A percentile compares a stretch with the other conserved stretches of the same genome.
phyloP scores from a whole-genome alignment of 2,113 vertebrate genomes.

The Anseranas semipalmata region DNA sequence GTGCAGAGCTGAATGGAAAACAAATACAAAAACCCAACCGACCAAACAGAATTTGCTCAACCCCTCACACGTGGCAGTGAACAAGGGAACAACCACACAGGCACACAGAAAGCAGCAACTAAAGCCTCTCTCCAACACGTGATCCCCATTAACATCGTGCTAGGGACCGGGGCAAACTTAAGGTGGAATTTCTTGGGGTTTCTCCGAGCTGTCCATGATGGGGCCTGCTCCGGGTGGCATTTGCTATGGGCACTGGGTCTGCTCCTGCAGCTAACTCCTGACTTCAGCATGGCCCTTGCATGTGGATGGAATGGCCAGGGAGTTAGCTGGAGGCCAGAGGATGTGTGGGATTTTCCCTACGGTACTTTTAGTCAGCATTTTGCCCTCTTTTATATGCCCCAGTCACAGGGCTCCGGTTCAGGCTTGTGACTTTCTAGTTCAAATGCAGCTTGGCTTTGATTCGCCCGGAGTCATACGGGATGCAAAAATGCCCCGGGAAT shows the following conservation, averaged over 20 bases:
- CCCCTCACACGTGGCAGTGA: not conserved
- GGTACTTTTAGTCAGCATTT: slow-evolving; percentile 31
- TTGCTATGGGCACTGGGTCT: not conserved
- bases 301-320: rapidly evolving
- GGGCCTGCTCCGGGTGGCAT: rapidly evolving
- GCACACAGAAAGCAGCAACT: not conserved
- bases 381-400: not conserved
- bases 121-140: not conserved
- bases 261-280: not conserved
- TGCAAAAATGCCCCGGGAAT: not conserved
- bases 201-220: rapidly evolving
- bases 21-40: not conserved
- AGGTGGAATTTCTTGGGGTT: not conserved
- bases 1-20: not conserved
- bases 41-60: not conserved
- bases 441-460: not conserved
- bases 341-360: rapidly evolving
- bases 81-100: not conserved
- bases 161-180: not conserved
- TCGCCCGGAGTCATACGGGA: not conserved
- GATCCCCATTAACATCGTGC: not conserved
- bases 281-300: rapidly evolving
- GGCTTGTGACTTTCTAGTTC: slow-evolving; percentile 12
- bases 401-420: not conserved
- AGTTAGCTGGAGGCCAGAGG: not conserved